Evolutionary conservation across 1,140 invertebrate genomes (phyloP), one percentile per base, ranked within the genome.

Genomic region (Charaxes varanes): DNA sequence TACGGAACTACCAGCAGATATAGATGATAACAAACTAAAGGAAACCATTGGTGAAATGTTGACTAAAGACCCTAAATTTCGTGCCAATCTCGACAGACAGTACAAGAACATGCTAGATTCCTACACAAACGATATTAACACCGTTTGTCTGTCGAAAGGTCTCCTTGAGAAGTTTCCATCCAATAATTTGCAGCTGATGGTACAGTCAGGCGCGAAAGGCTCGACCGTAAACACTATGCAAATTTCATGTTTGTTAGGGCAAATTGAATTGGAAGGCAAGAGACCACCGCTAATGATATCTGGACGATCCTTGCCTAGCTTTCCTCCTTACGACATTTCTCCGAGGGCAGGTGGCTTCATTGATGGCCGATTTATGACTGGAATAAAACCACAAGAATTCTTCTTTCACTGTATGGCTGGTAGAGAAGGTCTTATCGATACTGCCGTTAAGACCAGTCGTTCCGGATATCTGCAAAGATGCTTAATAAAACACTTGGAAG

Each of bases 331-430:
- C 63, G 97, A 99, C 63, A 89, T 92, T 7, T 89, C 93, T 0
- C 97, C 97, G 0, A 86, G 94, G 66, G 94, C 97, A 14, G 97
- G 98, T 22, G 98, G 98, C 7, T 99, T 98, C 71, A 95, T 99
- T 19, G 93, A 94, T 58, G 94, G 95, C 2, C 87, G 98, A 15
- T 99, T 99, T 64, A 92, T 99, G 88, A 99, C 97, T 0, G 98
- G 98, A 35, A 96, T 99, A 48, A 90, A 94, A 63, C 97, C 97
- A 0, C 96, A 98, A 83, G 97, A 99, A 71, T 99, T 98, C 68
- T 99, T 99, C 84, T 99, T 98, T 81, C 97, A 99, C 88, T 99
- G 97, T 72, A 99, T 99, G 97, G 98, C 98, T 33, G 98, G 98
- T 46, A 89, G 98, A 82, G 98, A 99, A 89, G 92, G 92, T 85